Base-by-base conservation (phyloP, 2,797 vertebrate species). In the Typhlichthys eigenmanni region DNA sequence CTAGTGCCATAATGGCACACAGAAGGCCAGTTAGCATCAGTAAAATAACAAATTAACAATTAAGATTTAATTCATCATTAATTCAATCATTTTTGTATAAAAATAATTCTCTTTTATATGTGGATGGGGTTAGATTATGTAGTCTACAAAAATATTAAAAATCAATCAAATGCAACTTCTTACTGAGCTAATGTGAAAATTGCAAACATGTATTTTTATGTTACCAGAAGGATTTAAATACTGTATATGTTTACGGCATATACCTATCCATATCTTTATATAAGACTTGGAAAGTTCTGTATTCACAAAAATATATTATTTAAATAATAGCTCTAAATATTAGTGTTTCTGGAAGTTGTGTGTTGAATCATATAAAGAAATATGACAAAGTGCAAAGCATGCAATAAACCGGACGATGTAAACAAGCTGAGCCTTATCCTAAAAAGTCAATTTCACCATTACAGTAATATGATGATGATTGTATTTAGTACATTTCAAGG, bases 221-320 rank as follows among this genome's bases (percentile, higher is more conserved):
- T 24, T 24, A 24, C 24, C 24, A 24, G 24, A 24, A 4, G 3
- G 24, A 24, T 24, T 24, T 24, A 24, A 24, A 24, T 24, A 24
- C 24, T 24, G 24, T 24, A 24, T 24, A 24, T 24, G 24, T 24
- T 24, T 24, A 24, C 24, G 3, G 24, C 24, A 24, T 51, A 64
- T 50, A 57, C 24, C 24, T 38, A 38, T 2, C 34, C 1, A 38
- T 38, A 56, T 47, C 55, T 69, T 73, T 67, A 81, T 16, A 86
- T 89, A 90, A 91, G 90, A 91, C 90, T 92, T 82, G 66, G 11
- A 69, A 3, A 55, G 69, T 84, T 82, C 63, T 66, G 62, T 47
- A n/a, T 68, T 58, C 55, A 62, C 55, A 70, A 62, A 69, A 78
- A 82, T 59, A 75, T 65, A 68, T 53, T 0, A 66, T 68, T 68